Percentiles rank a stretch among this genome's conserved stretches.
phyloP scores from a whole-genome alignment of 2,888 invertebrate genomes.

The Thereva unica region DNA sequence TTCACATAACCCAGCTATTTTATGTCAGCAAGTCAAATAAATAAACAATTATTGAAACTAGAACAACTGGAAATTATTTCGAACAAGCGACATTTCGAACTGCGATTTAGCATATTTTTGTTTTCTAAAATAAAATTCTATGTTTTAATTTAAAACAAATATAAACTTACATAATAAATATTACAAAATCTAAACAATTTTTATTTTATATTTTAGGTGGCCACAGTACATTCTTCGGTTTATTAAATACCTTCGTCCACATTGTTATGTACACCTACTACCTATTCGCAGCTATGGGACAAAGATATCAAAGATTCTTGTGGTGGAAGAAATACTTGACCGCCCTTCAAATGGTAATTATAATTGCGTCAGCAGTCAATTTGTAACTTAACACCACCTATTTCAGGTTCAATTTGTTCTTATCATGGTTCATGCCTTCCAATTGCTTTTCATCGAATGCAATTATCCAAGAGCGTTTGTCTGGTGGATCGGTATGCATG shows the following conservation, averaged over 20 bases:
- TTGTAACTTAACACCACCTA: slow-evolving; percentile 18
- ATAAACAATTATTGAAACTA: no score
- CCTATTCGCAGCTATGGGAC: slow-evolving; percentile 88
- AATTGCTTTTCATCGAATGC: slow-evolving; percentile 87
- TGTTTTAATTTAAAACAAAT: no score
- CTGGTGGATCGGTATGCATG: slow-evolving; percentile 96
- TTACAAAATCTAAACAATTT: neutral
- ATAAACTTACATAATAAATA: neutral
- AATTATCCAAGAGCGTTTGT: slow-evolving; percentile 92
- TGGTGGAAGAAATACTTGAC: slow-evolving; percentile 98
- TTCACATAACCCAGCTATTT: no score
- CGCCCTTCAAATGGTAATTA: slow-evolving; percentile 82
- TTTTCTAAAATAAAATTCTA: no score
- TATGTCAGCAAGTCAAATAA: no score
- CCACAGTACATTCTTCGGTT: slow-evolving; percentile 93
- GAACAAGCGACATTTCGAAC: no score
- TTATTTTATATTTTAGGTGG: slow-evolving; percentile 66
- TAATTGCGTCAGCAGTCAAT: slow-evolving; percentile 11
- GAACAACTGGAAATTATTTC: no score
- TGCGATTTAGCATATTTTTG: no score
- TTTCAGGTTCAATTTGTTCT: slow-evolving; percentile 83
- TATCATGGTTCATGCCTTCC: slow-evolving; percentile 92
- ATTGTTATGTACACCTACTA: slow-evolving; percentile 96
- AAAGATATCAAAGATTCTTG: slow-evolving; percentile 79
- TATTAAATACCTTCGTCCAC: slow-evolving; percentile 95